Conservation (phyloP, 1,140 invertebrate genomes). For the Adelges cooleyi region DNA sequence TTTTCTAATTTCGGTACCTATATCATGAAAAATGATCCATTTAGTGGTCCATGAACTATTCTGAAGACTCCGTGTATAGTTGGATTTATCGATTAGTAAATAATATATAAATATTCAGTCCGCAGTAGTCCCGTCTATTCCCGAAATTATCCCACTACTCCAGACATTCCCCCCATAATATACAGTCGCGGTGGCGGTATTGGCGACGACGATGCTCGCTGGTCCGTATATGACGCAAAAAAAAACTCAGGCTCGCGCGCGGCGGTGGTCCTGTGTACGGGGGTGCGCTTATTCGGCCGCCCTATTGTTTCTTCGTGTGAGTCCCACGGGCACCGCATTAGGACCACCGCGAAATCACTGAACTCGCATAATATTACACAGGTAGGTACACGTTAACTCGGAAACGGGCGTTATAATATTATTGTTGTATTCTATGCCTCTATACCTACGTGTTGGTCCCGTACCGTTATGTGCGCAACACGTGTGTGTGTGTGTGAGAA, state of each 20-base stretch:
- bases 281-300: no score
- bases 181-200: not conserved
- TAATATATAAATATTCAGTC: no score
- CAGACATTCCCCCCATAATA: no score
- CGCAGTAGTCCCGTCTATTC: no score
- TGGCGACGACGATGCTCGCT: not conserved
- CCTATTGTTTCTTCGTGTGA: slow-evolving; percentile 28
- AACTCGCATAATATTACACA: slow-evolving; percentile 12
- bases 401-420: slow-evolving; percentile 3
- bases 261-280: not conserved
- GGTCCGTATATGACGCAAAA: slow-evolving; percentile 3
- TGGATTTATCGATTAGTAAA: no score
- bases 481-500: not conserved
- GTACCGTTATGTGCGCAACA: not conserved
- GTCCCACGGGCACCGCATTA: slow-evolving; percentile 20
- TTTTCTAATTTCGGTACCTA: no score
- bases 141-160: no score
- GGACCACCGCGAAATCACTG: slow-evolving; percentile 27
- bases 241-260: not conserved
- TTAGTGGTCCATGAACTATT: no score
- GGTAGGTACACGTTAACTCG: slow-evolving; percentile 9
- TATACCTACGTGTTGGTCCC: not conserved
- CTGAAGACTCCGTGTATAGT: no score
- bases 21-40: no score
- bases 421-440: not conserved